phyloP scores from a whole-genome alignment of 2,797 vertebrate genomes.

The Acipenser transmontanus region DNA sequence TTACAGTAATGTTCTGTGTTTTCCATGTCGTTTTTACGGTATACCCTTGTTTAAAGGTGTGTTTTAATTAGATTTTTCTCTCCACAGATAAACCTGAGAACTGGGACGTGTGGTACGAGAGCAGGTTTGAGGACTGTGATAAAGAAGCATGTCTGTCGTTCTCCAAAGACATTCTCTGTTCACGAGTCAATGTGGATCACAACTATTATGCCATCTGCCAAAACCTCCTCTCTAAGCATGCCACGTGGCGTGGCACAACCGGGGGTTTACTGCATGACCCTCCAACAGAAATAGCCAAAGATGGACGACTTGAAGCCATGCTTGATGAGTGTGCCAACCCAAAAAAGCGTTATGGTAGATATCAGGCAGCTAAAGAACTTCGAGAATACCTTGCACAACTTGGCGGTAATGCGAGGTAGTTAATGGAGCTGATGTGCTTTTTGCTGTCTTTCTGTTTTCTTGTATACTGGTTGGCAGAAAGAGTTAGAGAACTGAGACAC shows the following conservation, averaged over 20 bases:
- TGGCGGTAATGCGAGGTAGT: slow-evolving; percentile 87
- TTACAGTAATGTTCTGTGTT: no score
- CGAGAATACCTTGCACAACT: slow-evolving; percentile 88
- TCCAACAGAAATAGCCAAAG: slow-evolving; percentile 84
- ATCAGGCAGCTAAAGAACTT: slow-evolving; percentile 87
- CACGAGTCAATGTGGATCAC: slow-evolving; percentile 91
- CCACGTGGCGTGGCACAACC: slow-evolving; percentile 91
- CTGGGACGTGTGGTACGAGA: slow-evolving; percentile 96
- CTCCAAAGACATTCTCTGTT: slow-evolving; percentile 93
- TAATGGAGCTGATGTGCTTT: slow-evolving; percentile 36
- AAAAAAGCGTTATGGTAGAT: slow-evolving; percentile 86
- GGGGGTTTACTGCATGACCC: slow-evolving; percentile 93
- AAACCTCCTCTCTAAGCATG: slow-evolving; percentile 90
- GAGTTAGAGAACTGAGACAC: no score
- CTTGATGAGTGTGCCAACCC: slow-evolving; percentile 95
- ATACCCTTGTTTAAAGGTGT: background rate
- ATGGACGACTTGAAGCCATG: slow-evolving; percentile 82
- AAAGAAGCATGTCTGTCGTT: slow-evolving; percentile 97
- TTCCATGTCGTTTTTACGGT: no score
- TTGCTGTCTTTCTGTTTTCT: no score
- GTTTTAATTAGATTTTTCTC: slow-evolving; percentile 10
- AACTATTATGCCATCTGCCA: slow-evolving; percentile 97
- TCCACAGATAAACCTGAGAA: slow-evolving; percentile 89
- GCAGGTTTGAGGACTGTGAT: slow-evolving; percentile 94
- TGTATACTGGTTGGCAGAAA: no score